These are phyloP conservation scores for Ramphastos sulfuratus DNA, from an alignment of 2,113 vertebrate genomes.

Conservation along the genomic window DNA sequence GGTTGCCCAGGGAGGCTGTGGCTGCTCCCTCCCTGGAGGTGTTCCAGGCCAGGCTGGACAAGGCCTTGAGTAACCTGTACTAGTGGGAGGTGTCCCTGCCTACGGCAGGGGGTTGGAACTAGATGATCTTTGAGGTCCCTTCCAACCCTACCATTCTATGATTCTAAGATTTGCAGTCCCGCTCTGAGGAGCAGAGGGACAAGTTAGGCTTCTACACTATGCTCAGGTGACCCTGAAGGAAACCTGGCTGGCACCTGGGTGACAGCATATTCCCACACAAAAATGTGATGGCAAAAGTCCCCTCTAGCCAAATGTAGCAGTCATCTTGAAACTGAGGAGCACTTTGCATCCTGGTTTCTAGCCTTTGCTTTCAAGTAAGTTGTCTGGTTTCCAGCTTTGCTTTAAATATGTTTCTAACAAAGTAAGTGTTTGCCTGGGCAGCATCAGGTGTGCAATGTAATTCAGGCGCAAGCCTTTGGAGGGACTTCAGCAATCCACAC, in stretches of 20 bases:
- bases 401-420: neutral
- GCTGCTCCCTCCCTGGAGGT: too few species aligned
- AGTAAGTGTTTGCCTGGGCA: neutral
- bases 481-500: neutral
- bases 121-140: too few species aligned
- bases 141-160: too few species aligned
- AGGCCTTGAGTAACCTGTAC: too few species aligned
- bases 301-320: neutral
- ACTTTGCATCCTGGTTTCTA: neutral
- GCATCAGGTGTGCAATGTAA: neutral
- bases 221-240: neutral
- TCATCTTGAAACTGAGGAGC: rapidly evolving
- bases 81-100: too few species aligned
- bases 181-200: rapidly evolving
- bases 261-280: neutral
- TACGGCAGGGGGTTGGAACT: too few species aligned
- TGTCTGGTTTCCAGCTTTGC: neutral
- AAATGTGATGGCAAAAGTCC: neutral
- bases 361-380: neutral
- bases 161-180: neutral
- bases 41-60: too few species aligned
- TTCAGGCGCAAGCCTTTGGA: rapidly evolving
- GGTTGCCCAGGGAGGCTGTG: too few species aligned
- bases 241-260: neutral
- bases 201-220: neutral